Base-by-base conservation (phyloP, 2,888 invertebrate species). In the Phortica magna region DNA sequence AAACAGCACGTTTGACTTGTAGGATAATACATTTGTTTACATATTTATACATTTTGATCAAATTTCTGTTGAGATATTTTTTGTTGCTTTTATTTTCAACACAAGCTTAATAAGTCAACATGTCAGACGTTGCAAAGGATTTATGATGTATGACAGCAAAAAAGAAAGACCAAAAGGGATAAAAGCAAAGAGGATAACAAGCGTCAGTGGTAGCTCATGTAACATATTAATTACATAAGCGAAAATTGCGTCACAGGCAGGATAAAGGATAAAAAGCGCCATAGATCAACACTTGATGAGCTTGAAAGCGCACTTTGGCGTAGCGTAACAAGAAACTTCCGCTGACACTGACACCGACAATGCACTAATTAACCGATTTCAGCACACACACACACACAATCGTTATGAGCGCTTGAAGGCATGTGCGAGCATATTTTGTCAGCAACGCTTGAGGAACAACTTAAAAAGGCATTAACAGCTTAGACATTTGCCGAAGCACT, bases 311-410 rank as follows among this genome's bases (percentile, higher is more conserved):
- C 22, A 19, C 43, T n/a, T 68, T n/a, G n/a, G 7, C 14, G 5
- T n/a, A 43, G 72, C 77, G 59, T 80, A 80, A 81, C 64, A 73
- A 67, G 55, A 61, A 7, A 22, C 17, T 12, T 73, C 59, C 48
- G 19, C 65, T 73, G 17, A 59, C 64, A 17, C 42, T 59, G 53
- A 70, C n/a, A 22, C 22, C 48, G 53, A 71, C 70, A 31, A 57
- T 43, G 57, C 79, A 79, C 81, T 82, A 81, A 83, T 84, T 85
- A 76, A 79, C 80, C 83, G 85, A 85, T 85, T 85, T 17, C 17
- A 41, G 14, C 80, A 80, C 0, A 79, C 72, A 77, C 77, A 80
- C 74, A 68, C 71, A 64, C 75, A 74, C 77, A 78, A 79, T 81
- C 74, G 79, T 67, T 77, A 1, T 14, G n/a, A 59, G 17, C 9